A percentile compares a stretch with the other conserved stretches of the same genome.
Conservation (phyloP, 2,797 vertebrate genomes). For the Toxotes lorentzi region DNA sequence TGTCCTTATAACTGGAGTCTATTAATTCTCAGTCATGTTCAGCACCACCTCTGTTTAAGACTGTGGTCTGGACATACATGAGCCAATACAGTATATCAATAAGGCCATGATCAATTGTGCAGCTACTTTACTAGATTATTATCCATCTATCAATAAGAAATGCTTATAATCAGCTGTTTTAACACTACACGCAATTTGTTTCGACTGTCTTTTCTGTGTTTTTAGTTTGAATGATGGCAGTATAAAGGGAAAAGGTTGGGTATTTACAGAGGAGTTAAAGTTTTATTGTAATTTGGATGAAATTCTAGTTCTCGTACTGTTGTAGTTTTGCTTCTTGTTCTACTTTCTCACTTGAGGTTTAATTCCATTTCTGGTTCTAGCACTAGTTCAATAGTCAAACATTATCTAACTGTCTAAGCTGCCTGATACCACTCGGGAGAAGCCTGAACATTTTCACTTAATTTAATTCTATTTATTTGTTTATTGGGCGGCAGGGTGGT, state of each 20-base stretch:
- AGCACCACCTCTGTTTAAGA: slow-evolving; percentile 1
- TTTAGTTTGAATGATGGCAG: background rate
- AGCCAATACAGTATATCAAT: background rate
- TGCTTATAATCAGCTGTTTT: background rate
- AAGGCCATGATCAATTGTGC: background rate
- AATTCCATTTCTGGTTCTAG: background rate
- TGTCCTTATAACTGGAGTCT: slow-evolving; percentile 21
- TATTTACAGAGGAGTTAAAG: background rate
- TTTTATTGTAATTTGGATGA: background rate
- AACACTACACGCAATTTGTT: background rate
- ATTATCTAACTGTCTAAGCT: background rate
- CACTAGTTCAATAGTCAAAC: background rate
- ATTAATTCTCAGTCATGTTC: background rate
- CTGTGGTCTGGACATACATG: background rate
- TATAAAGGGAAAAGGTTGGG: background rate
- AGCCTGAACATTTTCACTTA: background rate
- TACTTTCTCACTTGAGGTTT: background rate
- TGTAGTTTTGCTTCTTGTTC: background rate
- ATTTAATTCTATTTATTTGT: background rate
- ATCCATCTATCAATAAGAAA: background rate
- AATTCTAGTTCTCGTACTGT: background rate
- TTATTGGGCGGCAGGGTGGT: background rate
- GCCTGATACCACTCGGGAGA: background rate
- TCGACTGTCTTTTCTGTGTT: background rate
- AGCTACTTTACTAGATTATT: background rate